Base-by-base conservation (phyloP, 2,888 invertebrate genomes). In the Heliothis peltigera region DNA sequence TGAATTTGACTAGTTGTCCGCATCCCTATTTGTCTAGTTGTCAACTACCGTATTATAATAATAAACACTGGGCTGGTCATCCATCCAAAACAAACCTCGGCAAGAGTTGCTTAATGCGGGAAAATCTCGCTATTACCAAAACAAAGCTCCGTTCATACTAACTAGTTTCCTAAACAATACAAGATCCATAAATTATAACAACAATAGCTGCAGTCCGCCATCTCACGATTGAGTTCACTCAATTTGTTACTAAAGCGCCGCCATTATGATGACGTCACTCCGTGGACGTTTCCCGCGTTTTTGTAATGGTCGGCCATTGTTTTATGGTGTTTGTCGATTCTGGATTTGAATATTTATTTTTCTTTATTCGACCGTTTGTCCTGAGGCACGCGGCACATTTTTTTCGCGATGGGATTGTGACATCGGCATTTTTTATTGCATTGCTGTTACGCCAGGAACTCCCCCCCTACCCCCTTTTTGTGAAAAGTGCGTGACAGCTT, bases 281-380 rank as follows among this genome's bases (percentile, higher is more conserved):
- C n/a, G 54, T 48, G 73, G 74, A 74, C 74, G 59, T 12, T 64
- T 70, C 70, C 55, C 55, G 66, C 69, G 47, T 47, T 68, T 68
- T 55, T 74, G 19, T 74, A 63, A 74, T 59, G 63, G 58, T 51
- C 1, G n/a, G 46, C 67, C 67, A 69, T 73, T 73, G 53, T 68
- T 64, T 68, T 63, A 68, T 71, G 74, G 43, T 55, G 57, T 63
- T 63, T 64, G 53, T 64, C 32, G 44, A 63, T 53, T 67, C 28
- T 69, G 19, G 25, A 72, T 72, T 57, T 62, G 49, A 54, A 62
- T 48, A 32, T 56, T 55, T 49, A 32, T 67, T 10, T 59, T 5
- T 53, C 6, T 71, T 53, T 54, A 15, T 51, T 49, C 44, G 12
- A 4, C 32, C 32, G 3, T 10, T 4, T 4, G 12, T 35, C 32